Base-by-base conservation (phyloP, 2,113 vertebrate species). In the Notothenia rossii region DNA sequence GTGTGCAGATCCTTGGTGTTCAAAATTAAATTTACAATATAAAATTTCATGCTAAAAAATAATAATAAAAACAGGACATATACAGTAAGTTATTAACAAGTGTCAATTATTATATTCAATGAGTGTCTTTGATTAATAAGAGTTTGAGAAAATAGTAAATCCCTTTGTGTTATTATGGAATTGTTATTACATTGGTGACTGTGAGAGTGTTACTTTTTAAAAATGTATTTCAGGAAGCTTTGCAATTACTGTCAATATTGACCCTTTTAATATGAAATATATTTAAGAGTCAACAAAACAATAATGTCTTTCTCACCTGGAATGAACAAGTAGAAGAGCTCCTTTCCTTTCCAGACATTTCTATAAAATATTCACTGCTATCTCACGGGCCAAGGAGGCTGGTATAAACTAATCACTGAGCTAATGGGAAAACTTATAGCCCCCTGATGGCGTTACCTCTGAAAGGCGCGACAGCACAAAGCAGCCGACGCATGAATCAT, bases 401-500 rank as follows among this genome's bases (percentile, higher is more conserved):
- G 73, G 17, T 89, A 76, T 66, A 76, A 86, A 90, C 82, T 92
- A 94, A 94, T 94, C 93, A 93, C 85, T 65, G 94, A 95, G 94
- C 94, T 95, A 96, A 96, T 95, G 93, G 94, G 93, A 89, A 95
- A 95, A 96, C 95, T 93, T 96, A 95, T 90, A 95, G 95, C 94
- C 96, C 96, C 94, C 94, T 96, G 96, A 96, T 96, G 95, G 95
- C 95, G 93, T 95, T 94, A 94, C 93, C 93, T 88, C 93, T 97
- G 96, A 96, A 97, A 96, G 93, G 93, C 87, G 94, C 93, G 80
- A 90, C 92, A 77, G 93, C 91, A 96, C 96, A 97, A 96, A 96
- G 95, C 95, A 94, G 94, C 92, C 74, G 86, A 94, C 92, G 95
- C 96, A 96, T 97, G 96, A 97, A 97, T 97, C 96, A 97, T 97